A percentile compares a stretch with the other conserved stretches of the same genome.
Conservation (phyloP, 2,797 vertebrate species). For the Clarias fuscus region DNA sequence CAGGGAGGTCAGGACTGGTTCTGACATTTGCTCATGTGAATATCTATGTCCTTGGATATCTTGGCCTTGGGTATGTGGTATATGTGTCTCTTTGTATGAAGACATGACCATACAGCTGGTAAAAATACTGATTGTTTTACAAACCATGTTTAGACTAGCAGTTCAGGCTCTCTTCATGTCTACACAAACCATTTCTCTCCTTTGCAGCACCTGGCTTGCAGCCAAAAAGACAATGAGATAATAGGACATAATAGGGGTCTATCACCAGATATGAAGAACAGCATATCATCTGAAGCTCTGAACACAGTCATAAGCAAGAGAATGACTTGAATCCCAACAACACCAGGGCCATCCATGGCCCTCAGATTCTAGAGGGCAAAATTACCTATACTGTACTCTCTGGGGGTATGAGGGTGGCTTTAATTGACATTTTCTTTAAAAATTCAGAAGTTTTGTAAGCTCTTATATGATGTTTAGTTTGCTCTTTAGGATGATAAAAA, state of each 20-base stretch:
- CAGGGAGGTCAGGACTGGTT: too few species aligned
- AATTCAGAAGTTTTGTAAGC: slow-evolving; percentile 7
- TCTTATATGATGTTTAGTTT: not conserved
- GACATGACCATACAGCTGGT: too few species aligned
- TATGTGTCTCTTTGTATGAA: too few species aligned
- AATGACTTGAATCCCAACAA: not conserved
- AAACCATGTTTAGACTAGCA: too few species aligned
- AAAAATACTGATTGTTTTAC: too few species aligned
- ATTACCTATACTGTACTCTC: not conserved
- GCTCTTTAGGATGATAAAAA: not conserved
- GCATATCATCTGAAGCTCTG: not conserved
- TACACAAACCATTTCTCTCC: too few species aligned
- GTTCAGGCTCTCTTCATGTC: too few species aligned
- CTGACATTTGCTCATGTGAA: too few species aligned
- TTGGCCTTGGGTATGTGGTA: too few species aligned
- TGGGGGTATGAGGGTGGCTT: not conserved
- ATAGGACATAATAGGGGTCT: not conserved
- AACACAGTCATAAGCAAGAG: not conserved
- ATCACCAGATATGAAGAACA: not conserved
- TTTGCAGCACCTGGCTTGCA: not conserved
- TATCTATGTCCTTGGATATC: too few species aligned
- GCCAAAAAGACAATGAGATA: not conserved
- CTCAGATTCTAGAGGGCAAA: not conserved
- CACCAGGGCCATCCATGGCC: not conserved
- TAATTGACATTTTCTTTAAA: not conserved